Base-by-base conservation (phyloP, 1,140 invertebrate species). In the Ectropis grisescens region DNA sequence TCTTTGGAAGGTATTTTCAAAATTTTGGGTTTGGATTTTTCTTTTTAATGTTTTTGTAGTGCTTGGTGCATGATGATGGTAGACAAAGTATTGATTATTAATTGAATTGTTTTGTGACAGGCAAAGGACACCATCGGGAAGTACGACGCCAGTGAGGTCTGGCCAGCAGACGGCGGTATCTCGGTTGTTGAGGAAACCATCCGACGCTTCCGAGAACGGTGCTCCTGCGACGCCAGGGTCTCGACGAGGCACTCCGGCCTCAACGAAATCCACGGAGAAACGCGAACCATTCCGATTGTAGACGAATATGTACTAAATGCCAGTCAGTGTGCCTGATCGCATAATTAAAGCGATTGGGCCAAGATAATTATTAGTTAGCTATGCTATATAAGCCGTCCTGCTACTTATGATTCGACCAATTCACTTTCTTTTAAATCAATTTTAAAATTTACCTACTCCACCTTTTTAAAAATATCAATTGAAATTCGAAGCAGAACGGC, bases 51-150 rank as follows among this genome's bases (percentile, higher is more conserved):
- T 22, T 33, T 37, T 39, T 44, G 45, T 47, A 23, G 30, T 44
- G 51, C 50, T 51, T 55, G 43, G 31, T 53, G 33, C n/a, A n/a
- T 37, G 38, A 32, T 28, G 11, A 29, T 45, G 9, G n/a, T n/a
- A n/a, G n/a, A 32, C 22, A 12, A 24, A 6, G 28, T 31, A 23
- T 30, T 37, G 12, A 13, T 1, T 33, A 19, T 28, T 40, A 28
- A 43, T 33, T n/a, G n/a, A n/a, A n/a, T 36, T 48, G 15, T 30
- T 37, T 34, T 43, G 38, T 58, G 33, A 42, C 64, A 88, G 89
- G 66, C 87, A 88, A 68, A 82, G 88, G 71, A 90, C 89, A 54
- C 87, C 89, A 23, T 90, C 89, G 1, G 88, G 88, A 11, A 88
- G 87, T 16, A 88, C 87, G 35, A 90, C 89, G 1, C 88, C 89